Evolutionary conservation across 1,140 invertebrate species (phyloP).

Genomic region (Mercenaria mercenaria): DNA sequence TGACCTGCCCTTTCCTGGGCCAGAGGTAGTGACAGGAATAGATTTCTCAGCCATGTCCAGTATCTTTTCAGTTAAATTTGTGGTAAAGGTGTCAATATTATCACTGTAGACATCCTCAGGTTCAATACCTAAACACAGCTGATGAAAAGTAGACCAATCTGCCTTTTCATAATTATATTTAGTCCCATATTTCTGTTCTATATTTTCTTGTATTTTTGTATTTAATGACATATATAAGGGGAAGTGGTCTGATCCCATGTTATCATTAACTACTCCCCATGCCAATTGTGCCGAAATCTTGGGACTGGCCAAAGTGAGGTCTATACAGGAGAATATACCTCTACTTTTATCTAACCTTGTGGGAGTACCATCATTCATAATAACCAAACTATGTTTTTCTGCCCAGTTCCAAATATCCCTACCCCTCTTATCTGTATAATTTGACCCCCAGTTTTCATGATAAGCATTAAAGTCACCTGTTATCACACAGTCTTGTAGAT

Average conservation of each 20-base stretch:
- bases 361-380: too few relatives aligned
- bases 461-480: too few relatives aligned
- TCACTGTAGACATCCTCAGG: not conserved
- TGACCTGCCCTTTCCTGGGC: not conserved
- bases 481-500: too few relatives aligned
- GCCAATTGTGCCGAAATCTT: not conserved
- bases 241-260: not conserved
- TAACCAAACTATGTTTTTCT: too few relatives aligned
- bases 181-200: too few relatives aligned
- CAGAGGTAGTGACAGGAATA: not conserved
- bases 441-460: not conserved
- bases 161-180: not conserved
- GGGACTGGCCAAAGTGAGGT: not conserved
- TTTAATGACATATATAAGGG: not conserved
- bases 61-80: not conserved
- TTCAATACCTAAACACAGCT: too few relatives aligned
- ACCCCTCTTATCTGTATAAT: not conserved
- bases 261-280: not conserved
- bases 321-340: not conserved
- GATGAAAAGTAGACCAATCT: not conserved
- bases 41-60: not conserved
- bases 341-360: too few relatives aligned
- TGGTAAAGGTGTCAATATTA: not conserved
- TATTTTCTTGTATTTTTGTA: not conserved
- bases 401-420: too few relatives aligned